A percentile compares a stretch with the other conserved stretches of the same genome.
phyloP scores from a whole-genome alignment of 1,140 invertebrate genomes.

The Battus philenor region DNA sequence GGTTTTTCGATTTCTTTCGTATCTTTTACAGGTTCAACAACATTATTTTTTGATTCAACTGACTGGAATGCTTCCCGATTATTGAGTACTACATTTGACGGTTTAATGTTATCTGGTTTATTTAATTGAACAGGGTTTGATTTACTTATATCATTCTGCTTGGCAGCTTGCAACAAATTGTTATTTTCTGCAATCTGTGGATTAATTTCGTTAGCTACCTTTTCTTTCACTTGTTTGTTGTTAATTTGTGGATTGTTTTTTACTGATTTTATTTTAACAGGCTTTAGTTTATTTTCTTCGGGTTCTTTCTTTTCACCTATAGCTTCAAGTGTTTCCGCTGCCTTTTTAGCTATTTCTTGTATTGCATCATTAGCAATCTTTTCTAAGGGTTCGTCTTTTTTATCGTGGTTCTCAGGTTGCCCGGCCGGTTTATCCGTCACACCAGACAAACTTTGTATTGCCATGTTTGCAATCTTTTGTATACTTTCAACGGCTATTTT shows the following conservation, averaged over 20 bases:
- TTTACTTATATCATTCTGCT: constrained; percentile 4
- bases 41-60: neutral
- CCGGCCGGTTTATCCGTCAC: constrained; percentile 46
- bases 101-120: constrained; percentile 11
- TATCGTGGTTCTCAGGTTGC: constrained; percentile 18
- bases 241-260: constrained; percentile 8
- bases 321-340: constrained; percentile 51
- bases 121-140: neutral
- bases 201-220: constrained; percentile 2
- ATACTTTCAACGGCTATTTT: constrained; percentile 72
- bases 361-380: constrained; percentile 53
- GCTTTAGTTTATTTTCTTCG: constrained; percentile 19
- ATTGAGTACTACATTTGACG: neutral
- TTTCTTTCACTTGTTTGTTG: constrained; percentile 13
- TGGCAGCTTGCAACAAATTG: neutral
- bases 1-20: neutral
- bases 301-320: constrained; percentile 48
- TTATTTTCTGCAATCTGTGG: neutral
- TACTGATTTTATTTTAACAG: constrained; percentile 11
- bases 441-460: constrained; percentile 62
- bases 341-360: constrained; percentile 54
- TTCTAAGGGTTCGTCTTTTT: constrained; percentile 36
- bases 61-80: neutral
- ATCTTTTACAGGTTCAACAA: neutral
- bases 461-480: constrained; percentile 68